Evolutionary conservation across 1,140 invertebrate species (phyloP).

Genomic region (Oncopodura yosiiana): DNA sequence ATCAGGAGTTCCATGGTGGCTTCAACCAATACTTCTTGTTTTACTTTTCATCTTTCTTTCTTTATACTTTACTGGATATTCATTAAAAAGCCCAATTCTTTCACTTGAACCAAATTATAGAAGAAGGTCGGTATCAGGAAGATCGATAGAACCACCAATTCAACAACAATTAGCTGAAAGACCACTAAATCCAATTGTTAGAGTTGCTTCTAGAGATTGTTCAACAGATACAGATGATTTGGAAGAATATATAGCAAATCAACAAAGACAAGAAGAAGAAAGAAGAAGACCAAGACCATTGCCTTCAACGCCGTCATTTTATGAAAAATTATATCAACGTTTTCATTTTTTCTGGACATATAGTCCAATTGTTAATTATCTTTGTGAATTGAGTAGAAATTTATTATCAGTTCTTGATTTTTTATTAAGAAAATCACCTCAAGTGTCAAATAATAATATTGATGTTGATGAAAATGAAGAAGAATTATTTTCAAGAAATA

Average conservation of each 20-base stretch:
- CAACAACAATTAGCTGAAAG: constrained; percentile 5
- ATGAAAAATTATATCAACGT: too few relatives aligned
- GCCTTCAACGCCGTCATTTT: too few relatives aligned
- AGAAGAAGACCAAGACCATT: too few relatives aligned
- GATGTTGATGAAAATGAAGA: too few relatives aligned
- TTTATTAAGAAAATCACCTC: too few relatives aligned
- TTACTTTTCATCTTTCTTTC: constrained; percentile 18
- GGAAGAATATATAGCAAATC: constrained; percentile 9
- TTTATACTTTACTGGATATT: constrained; percentile 7
- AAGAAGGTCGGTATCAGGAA: not conserved
- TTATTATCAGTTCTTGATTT: too few relatives aligned
- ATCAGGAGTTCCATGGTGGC: constrained; percentile 11
- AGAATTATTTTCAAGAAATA: too few relatives aligned
- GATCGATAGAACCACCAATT: not conserved
- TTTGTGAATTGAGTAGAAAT: too few relatives aligned
- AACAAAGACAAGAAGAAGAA: too few relatives aligned
- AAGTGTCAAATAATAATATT: too few relatives aligned
- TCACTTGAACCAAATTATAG: constrained; percentile 17
- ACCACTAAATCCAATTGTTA: not conserved
- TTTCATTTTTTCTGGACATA: too few relatives aligned
- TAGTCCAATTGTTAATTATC: too few relatives aligned
- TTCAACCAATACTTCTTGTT: constrained; percentile 14
- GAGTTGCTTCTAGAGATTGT: not conserved
- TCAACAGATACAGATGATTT: constrained; percentile 2
- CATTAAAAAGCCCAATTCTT: constrained; percentile 13